Evolutionary conservation across 2,888 invertebrate species (phyloP), one percentile per base, ranked within the genome.

Genomic region (Dynastes hyllus): DNA sequence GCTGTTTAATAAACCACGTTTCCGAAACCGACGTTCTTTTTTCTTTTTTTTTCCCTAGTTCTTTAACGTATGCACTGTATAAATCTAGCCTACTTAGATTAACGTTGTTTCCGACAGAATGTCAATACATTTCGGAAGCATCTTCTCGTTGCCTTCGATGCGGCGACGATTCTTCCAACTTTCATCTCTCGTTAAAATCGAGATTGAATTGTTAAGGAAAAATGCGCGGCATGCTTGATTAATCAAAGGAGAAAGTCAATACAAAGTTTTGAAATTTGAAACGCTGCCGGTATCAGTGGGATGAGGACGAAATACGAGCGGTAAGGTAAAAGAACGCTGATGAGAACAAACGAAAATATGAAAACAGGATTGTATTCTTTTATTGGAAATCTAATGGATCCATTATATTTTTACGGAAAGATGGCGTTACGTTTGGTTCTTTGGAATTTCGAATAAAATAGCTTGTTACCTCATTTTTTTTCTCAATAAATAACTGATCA

Each of bases 51-150:
- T 22, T 58, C 58, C 4, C 32, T 32, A 32, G n/a, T 58, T 8
- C 9, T 32, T 40, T n/a, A 40, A 58, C 22, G 51, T 69, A 51
- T 40, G 22, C 22, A 22, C 45, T 8, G 67, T 45, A 45, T 67
- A 67, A 67, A 67, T 67, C 67, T 5, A 22, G 50, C 27, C 50
- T 67, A 67, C 13, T 16, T 22, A 67, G 67, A 50, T 67, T 67
- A 67, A 67, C 67, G 9, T 50, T 32, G 5, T 5, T 67, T 67
- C 13, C 67, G 67, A 67, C 50, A 9, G 67, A 67, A 67, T 50
- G 67, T 50, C 67, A 50, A 67, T 67, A 67, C 50, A 50, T 67
- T 67, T 67, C n/a, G 45, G 40, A 67, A 45, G 5, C 11, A 16
- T 45, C n/a, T 50, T 50, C 45, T 67, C 45, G 50, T 50, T 11